Percentiles rank a stretch among this genome's conserved stretches.
Evolutionary conservation across 23 tunicate genomes (phyloP).

Genomic region (Styela clava): DNA sequence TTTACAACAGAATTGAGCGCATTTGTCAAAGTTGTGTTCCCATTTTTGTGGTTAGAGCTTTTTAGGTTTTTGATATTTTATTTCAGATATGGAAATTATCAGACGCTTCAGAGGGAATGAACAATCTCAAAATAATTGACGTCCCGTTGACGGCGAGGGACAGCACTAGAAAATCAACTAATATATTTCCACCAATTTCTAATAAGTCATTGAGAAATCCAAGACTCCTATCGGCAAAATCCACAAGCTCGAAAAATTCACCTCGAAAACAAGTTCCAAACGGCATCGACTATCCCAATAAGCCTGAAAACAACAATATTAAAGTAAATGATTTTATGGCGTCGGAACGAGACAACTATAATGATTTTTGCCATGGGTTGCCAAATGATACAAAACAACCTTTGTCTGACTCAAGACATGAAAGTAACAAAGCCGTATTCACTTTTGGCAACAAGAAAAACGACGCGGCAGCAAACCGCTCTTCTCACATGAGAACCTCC

Average conservation of each 20-base stretch:
- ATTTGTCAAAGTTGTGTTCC: background rate
- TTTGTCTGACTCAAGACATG: background rate
- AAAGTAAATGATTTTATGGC: background rate
- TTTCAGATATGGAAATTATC: slow-evolving; percentile 26
- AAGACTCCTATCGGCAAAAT: slow-evolving; percentile 6
- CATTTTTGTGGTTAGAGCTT: background rate
- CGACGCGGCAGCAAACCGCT: background rate
- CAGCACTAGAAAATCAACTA: background rate
- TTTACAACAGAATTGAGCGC: background rate
- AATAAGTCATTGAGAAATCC: slow-evolving; percentile 12
- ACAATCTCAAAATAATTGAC: slow-evolving; percentile 4
- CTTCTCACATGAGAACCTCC: background rate
- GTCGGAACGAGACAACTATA: background rate
- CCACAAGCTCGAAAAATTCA: slow-evolving; percentile 14
- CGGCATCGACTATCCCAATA: background rate
- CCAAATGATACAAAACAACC: background rate
- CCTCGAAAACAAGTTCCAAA: background rate
- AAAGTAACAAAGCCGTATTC: background rate
- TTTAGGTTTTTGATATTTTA: background rate
- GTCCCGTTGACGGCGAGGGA: background rate
- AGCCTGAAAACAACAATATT: slow-evolving; percentile 5
- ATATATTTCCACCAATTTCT: slow-evolving; percentile 21
- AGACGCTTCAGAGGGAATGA: slow-evolving; percentile 1
- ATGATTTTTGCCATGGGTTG: slow-evolving; percentile 17
- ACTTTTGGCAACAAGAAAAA: background rate